These are phyloP conservation scores for Agonopterix heracliana DNA, from an alignment of 2,888 invertebrate genomes.

Conservation along the genomic window DNA sequence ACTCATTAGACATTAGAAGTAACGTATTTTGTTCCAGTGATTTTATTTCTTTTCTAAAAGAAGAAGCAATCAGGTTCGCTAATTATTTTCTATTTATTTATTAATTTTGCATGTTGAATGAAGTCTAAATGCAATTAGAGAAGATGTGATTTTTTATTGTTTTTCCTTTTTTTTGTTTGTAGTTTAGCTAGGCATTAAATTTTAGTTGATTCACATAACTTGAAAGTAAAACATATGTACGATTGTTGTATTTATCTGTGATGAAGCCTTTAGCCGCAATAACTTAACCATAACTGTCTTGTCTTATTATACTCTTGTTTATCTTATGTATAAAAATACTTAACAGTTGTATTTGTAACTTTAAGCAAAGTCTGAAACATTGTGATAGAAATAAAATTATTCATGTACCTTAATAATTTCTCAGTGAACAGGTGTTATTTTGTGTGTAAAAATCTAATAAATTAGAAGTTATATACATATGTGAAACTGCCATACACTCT, in stretches of 20 bases:
- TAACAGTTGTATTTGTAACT: conserved; percentile 27
- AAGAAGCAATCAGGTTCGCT: not conserved
- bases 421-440: conserved; percentile 20
- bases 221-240: not conserved
- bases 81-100: not conserved
- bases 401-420: conserved; percentile 35
- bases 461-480: conserved; percentile 9
- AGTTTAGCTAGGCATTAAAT: not conserved
- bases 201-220: not conserved
- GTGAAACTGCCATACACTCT: conserved; percentile 4
- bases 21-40: not conserved
- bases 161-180: not conserved
- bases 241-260: conserved; percentile 41
- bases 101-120: not conserved
- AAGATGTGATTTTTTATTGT: conserved; percentile 1
- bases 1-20: not conserved
- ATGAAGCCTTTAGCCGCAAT: conserved; percentile 27
- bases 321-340: conserved; percentile 34
- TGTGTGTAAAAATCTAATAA: conserved; percentile 21
- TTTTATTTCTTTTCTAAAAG: not conserved
- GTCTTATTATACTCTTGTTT: conserved; percentile 32
- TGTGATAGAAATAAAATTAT: conserved; percentile 54
- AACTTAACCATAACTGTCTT: conserved; percentile 16
- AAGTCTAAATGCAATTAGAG: not conserved
- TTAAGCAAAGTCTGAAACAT: conserved; percentile 53